Evolutionary conservation across 2,113 vertebrate genomes (phyloP), one percentile per base, ranked within the genome.

Genomic region (Myodes glareolus): DNA sequence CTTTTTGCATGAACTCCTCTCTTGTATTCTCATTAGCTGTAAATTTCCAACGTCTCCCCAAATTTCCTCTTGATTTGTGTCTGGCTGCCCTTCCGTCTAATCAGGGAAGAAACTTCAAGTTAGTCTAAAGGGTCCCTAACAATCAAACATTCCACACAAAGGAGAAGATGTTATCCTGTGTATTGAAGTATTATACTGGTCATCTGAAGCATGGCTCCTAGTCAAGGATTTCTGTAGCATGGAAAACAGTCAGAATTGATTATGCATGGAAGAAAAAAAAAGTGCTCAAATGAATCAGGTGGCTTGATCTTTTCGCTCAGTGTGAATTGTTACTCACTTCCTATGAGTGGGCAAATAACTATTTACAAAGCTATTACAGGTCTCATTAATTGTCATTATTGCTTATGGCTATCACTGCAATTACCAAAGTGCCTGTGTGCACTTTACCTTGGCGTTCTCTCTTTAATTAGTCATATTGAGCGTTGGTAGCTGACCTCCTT

Each of bases 381-480:
- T 97, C 92, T 97, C 97, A 96, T 97, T 98, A 97, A 96, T 96
- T 95, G 95, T 85, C 94, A 96, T 97, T 98, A 96, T 92, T 96
- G 97, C 97, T 95, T 94, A 96, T 47, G 13, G 94, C 80, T 92
- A 96, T 92, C 88, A 88, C 42, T 65, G 85, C 88, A 92, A 95
- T 97, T 96, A 96, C 97, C 94, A 94, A 84, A 94, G 70, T 78
- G 90, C 90, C 94, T 93, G 68, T 50, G 65, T 85, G 78, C 27
- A 23, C 88, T 94, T 94, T 85, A 84, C 94, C 92, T 96, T 92
- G 29, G 88, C 70, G 76, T 92, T 96, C 75, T 93, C 86, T 89
- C 95, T 95, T 94, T 96, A 98, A 97, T 98, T 97, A 97, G 92
- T 97, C 95, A 96, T 95, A 92, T 88, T 89, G 94, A 94, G 92